These are phyloP conservation scores for Amiota mariae DNA, from an alignment of 2,888 invertebrate species.

Conservation along the genomic window DNA sequence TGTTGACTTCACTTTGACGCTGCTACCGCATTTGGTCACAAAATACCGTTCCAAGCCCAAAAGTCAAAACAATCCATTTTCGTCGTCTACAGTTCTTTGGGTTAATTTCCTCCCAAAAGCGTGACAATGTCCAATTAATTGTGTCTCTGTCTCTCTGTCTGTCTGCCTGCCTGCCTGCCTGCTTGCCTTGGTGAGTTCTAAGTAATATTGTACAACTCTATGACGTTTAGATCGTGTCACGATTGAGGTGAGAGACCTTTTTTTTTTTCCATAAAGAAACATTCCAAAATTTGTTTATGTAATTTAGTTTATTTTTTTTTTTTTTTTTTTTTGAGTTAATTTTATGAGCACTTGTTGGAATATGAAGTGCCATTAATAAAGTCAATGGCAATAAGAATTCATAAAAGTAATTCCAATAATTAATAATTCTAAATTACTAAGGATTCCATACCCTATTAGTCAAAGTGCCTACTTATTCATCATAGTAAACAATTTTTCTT, in stretches of 20 bases:
- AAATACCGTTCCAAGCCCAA: neutral
- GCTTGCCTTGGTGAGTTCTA: constrained; percentile 61
- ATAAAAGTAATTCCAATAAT: too few species aligned
- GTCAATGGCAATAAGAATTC: too few species aligned
- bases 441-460: too few species aligned
- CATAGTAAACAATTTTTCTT: too few species aligned
- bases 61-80: constrained; percentile 33
- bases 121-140: constrained; percentile 64
- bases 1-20: constrained; percentile 54
- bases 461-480: too few species aligned
- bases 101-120: constrained; percentile 52
- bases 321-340: too few species aligned
- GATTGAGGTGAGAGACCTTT: neutral
- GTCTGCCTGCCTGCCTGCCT: constrained; percentile 40
- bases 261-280: neutral
- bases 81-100: constrained; percentile 17
- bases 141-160: constrained; percentile 37
- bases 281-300: constrained; percentile 57
- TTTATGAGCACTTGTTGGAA: too few species aligned
- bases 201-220: constrained; percentile 55
- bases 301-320: constrained; percentile 40
- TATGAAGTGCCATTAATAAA: too few species aligned
- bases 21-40: constrained; percentile 10
- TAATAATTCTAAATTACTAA: too few species aligned
- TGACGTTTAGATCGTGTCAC: constrained; percentile 45